Conservation (phyloP, 1,140 invertebrate species). For the Gyrodactylus salaris region DNA sequence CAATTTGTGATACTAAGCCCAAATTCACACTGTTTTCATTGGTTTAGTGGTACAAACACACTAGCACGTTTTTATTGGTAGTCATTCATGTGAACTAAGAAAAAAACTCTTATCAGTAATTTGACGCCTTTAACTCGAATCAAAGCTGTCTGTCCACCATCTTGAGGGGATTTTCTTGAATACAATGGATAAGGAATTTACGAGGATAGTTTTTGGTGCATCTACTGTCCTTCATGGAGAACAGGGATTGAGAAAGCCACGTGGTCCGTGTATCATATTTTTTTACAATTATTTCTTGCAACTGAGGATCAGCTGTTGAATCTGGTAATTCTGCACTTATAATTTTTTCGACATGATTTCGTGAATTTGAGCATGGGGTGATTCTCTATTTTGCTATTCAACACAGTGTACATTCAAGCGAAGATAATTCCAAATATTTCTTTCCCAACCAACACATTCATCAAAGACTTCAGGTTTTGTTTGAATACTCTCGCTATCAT, state of each 20-base stretch:
- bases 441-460: slow-evolving; percentile 17
- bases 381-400: slow-evolving; percentile 24
- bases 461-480: slow-evolving; percentile 20
- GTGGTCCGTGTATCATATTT: slow-evolving; percentile 24
- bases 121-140: no score
- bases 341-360: slow-evolving; percentile 11
- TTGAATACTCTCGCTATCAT: slow-evolving; percentile 22
- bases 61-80: no score
- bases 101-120: no score
- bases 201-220: not conserved
- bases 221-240: slow-evolving; percentile 21
- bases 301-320: slow-evolving; percentile 5
- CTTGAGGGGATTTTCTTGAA: no score
- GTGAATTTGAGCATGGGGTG: slow-evolving; percentile 24
- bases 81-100: no score
- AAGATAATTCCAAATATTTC: slow-evolving; percentile 14
- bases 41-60: no score
- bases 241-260: slow-evolving; percentile 18
- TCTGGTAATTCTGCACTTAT: slow-evolving; percentile 11
- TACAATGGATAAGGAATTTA: no score
- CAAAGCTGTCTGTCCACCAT: no score
- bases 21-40: no score
- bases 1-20: no score
- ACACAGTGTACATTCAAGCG: slow-evolving; percentile 18
- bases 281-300: slow-evolving; percentile 8